Conservation (phyloP, 2,888 invertebrate genomes). For the Conchocele bisecta region DNA sequence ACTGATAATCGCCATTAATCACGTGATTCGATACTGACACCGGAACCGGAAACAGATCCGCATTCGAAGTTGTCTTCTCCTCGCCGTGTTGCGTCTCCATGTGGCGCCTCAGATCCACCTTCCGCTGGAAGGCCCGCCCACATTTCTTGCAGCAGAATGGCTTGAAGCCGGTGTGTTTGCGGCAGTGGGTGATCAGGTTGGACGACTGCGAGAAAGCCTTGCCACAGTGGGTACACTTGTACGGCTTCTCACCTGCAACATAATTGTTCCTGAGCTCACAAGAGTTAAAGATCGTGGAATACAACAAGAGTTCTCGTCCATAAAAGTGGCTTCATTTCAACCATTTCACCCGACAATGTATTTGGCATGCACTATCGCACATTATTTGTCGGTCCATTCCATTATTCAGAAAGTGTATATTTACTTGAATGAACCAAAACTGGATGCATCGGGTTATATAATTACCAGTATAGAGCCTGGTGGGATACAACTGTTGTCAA, state of each 20-base stretch:
- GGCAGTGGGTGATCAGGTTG: conserved; percentile 96
- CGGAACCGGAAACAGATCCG: conserved; percentile 46
- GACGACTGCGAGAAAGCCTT: conserved; percentile 99
- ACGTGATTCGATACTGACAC: too few species aligned
- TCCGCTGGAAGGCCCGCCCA: conserved; percentile 91
- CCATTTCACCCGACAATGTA: not conserved
- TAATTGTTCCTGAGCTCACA: not conserved
- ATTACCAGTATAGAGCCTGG: too few species aligned
- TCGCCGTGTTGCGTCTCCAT: conserved; percentile 95
- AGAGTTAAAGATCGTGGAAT: not conserved
- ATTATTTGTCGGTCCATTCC: not conserved
- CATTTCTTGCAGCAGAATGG: conserved; percentile 98
- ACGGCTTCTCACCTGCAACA: conserved; percentile 96
- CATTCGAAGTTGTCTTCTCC: conserved; percentile 52
- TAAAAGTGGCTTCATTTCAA: not conserved
- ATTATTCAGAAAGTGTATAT: not conserved
- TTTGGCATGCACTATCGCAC: not conserved
- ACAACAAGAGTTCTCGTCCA: not conserved
- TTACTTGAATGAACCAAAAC: too few species aligned
- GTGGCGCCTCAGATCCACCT: conserved; percentile 95
- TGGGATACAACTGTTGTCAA: too few species aligned
- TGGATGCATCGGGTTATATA: too few species aligned
- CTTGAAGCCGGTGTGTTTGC: conserved; percentile 99
- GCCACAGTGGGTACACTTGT: conserved; percentile 98
- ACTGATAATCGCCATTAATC: too few species aligned